These are phyloP conservation scores for Semaprochilodus insignis DNA, from an alignment of 2,797 vertebrate species.

Conservation along the genomic window DNA sequence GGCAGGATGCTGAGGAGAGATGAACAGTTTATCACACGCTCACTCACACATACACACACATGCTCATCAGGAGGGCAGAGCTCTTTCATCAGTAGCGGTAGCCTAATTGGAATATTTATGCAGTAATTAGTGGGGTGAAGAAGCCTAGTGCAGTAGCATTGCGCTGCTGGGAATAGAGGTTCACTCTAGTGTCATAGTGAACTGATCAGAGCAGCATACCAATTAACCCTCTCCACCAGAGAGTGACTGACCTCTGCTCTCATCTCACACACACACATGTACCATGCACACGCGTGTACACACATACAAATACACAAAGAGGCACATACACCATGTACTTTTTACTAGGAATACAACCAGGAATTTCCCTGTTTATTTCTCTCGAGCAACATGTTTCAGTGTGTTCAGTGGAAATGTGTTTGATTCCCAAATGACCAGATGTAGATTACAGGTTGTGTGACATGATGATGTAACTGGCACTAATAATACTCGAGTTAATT, in stretches of 20 bases:
- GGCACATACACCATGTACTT: background rate
- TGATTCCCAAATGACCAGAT: too few species aligned
- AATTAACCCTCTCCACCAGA: slow-evolving; percentile 64
- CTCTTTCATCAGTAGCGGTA: slow-evolving; percentile 75
- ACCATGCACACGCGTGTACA: background rate
- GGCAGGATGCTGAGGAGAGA: slow-evolving; percentile 34
- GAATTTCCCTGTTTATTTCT: background rate
- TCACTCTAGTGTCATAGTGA: slow-evolving; percentile 58
- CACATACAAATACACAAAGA: background rate
- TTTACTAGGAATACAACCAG: background rate
- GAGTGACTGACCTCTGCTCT: slow-evolving; percentile 46
- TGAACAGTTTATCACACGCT: slow-evolving; percentile 20
- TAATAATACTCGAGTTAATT: too few species aligned
- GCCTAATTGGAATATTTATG: slow-evolving; percentile 90
- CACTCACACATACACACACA: slow-evolving; percentile 28
- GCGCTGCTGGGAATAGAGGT: slow-evolving; percentile 61
- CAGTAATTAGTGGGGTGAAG: slow-evolving; percentile 85
- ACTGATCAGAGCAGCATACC: slow-evolving; percentile 69
- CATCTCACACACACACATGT: background rate
- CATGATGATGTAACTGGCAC: too few species aligned
- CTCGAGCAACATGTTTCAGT: too few species aligned
- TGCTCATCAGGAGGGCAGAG: slow-evolving; percentile 64
- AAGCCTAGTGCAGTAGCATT: slow-evolving; percentile 69
- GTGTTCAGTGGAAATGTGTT: too few species aligned
- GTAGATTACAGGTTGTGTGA: too few species aligned